Percentiles rank a stretch among this genome's conserved stretches.
Conservation (phyloP, 30 jellyfish, hydroid and myxozoan species). For the Turritopsis rubra region DNA sequence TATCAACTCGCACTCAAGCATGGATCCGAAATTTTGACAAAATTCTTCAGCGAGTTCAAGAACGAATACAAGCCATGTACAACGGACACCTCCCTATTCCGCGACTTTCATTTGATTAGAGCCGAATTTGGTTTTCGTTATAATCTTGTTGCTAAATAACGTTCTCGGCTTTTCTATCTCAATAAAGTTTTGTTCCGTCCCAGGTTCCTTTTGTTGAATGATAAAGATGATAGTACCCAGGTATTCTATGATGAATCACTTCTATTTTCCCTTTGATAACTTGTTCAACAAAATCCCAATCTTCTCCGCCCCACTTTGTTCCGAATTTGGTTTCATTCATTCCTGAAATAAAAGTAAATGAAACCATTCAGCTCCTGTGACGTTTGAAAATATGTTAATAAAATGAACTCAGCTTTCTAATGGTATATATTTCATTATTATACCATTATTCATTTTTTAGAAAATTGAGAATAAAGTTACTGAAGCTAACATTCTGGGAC, state of each 20-base stretch:
- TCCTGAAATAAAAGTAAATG: conserved; percentile 39
- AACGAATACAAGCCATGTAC: neutral
- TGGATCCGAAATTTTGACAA: neutral
- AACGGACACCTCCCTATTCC: neutral
- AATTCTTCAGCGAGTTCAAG: neutral
- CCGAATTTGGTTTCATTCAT: conserved; percentile 73
- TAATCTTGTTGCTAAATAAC: too few relatives aligned
- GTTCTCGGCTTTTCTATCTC: too few relatives aligned
- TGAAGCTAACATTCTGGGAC: too few relatives aligned
- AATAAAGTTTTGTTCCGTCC: conserved; percentile 75
- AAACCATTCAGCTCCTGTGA: neutral
- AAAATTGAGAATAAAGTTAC: too few relatives aligned
- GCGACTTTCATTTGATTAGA: neutral
- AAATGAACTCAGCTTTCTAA: too few relatives aligned
- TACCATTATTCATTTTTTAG: too few relatives aligned
- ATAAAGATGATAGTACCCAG: conserved; percentile 76
- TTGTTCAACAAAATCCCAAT: conserved; percentile 94
- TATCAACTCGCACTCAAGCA: neutral
- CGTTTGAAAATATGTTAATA: neutral
- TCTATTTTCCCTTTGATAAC: conserved; percentile 45
- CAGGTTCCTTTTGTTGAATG: conserved; percentile 87
- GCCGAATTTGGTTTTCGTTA: neutral
- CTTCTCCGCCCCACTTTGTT: conserved; percentile 97
- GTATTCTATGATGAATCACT: conserved; percentile 69
- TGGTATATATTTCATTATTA: too few relatives aligned